Base-by-base conservation (phyloP, 2,888 invertebrate genomes). In the Hypomecis atomaria region DNA sequence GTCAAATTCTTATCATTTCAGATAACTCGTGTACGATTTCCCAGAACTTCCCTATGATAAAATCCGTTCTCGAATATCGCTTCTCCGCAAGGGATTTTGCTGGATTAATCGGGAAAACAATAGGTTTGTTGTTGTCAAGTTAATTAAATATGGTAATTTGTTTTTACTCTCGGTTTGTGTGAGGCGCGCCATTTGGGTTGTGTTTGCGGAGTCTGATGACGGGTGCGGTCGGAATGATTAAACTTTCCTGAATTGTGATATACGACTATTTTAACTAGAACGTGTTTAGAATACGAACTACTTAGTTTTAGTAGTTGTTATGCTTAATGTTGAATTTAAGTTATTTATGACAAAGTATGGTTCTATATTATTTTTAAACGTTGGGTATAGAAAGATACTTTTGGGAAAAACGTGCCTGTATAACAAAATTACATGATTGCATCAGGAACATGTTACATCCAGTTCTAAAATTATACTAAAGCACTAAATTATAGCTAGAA, bases 81-180 rank as follows among this genome's bases (percentile, higher is more conserved):
- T 59, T 59, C 42, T 9, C 34, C 36, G 45, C 50, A 69, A 66
- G 49, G 47, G 50, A 43, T 62, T 58, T 9, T 44, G 5, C 33
- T 33, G 44, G 53, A 58, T 64, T 64, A 62, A 65, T 69, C 59
- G 62, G 23, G 43, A 57, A 59, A 57, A 65, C 64, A 59, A 66
- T 55, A 56, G 44, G 42, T 50, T 54, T 10, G 37, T 50, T 38
- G 42, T 59, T 58, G 34, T 58, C 34, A 44, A 65, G 54, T 66
- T 59, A 64, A 65, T 62, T 65, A 57, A 62, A 54, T 45, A 48
- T 38, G 53, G 49, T 57, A 55, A 60, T 52, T 49, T 59, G 62
- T 64, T 67, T 65, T 48, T 56, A 23, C n/a, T 56, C 49, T 44
- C 2, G 8, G 40, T 40, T 40, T 49, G 40, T 48, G 53, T 48